These are phyloP conservation scores for Protosalanx chinensis DNA, from an alignment of 2,797 vertebrate species.

Conservation along the genomic window DNA sequence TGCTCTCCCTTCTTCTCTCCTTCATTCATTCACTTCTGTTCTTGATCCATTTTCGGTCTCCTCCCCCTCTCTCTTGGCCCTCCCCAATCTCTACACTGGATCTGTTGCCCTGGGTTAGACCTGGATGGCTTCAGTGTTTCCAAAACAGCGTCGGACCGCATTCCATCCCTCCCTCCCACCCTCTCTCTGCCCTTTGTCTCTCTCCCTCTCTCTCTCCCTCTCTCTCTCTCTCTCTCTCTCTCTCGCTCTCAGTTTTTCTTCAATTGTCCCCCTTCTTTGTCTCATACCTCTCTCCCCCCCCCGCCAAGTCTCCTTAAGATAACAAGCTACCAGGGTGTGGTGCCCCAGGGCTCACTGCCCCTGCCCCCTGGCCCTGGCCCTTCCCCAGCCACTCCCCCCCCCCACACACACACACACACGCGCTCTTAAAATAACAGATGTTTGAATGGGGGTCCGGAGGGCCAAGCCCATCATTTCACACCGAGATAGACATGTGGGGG, in stretches of 20 bases:
- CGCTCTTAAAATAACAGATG: too few species aligned
- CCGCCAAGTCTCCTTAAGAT: background rate
- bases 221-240: background rate
- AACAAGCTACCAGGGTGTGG: background rate
- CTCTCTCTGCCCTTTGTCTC: background rate
- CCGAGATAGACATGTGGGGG: too few species aligned
- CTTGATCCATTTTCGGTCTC: background rate
- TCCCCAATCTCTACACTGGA: background rate
- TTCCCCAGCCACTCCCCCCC: too few species aligned
- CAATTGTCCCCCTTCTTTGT: background rate
- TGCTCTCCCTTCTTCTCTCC: background rate
- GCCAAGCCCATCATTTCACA: background rate
- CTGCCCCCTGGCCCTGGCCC: too few species aligned
- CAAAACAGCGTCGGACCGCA: slow-evolving; percentile 28
- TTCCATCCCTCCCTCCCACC: slow-evolving; percentile 14
- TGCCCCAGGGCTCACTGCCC: background rate
- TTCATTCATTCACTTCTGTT: background rate
- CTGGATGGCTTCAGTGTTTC: slow-evolving; percentile 24
- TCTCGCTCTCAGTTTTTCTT: background rate
- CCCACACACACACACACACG: too few species aligned
- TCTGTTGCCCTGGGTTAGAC: slow-evolving; percentile 5
- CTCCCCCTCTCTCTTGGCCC: background rate
- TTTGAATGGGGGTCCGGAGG: background rate
- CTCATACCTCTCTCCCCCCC: background rate
- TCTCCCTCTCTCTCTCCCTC: background rate